Base-by-base conservation (phyloP, 2,797 vertebrate genomes). In the Eospalax fontanierii region DNA sequence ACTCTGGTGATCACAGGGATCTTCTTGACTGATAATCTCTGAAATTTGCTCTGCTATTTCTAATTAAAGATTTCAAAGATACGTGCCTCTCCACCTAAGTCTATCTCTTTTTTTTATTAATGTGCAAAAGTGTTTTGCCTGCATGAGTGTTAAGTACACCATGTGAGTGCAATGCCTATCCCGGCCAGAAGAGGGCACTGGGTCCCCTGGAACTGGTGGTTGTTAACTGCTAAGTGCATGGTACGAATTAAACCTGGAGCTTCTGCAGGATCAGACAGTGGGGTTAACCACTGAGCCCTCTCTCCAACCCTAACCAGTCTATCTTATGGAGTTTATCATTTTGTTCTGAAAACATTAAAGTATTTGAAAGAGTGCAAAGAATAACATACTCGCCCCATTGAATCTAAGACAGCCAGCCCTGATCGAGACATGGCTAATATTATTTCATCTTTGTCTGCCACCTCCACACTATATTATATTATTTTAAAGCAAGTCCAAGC, bases 401-500 rank as follows among this genome's bases (percentile, higher is more conserved):
- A 75, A 76, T n/a, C 61, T 46, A 75, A 91, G 59, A 94, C n/a
- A n/a, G n/a, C 33, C 59, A 38, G 26, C 2, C 40, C 33, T 80
- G 66, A 43, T 40, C 61, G 75, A 59, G 65, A 79, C 91, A 65
- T 43, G 11, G 6, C 16, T 22, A 43, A 74, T 63, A 19, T 76
- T 78, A 18, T 75, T 93, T 92, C n/a, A 78, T 46, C 79, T 63
- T 38, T 38, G 30, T 57, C 65, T 10, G 10, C 46, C n/a, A 73
- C 19, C 61, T 43, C 35, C 28, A 38, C 26, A 50, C 8, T 35
- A 28, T 24, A 24, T 12, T 10, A 1, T 54, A 70, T 68, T 38
- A 71, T 88, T 94, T 95, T 71, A 84, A 80, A 96, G n/a, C 54
- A 75, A 85, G 85, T 24, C 10, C 43, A 28, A 90, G 59, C n/a